Evolutionary conservation across 2,888 invertebrate genomes (phyloP).

Genomic region (Xanthia icteritia): DNA sequence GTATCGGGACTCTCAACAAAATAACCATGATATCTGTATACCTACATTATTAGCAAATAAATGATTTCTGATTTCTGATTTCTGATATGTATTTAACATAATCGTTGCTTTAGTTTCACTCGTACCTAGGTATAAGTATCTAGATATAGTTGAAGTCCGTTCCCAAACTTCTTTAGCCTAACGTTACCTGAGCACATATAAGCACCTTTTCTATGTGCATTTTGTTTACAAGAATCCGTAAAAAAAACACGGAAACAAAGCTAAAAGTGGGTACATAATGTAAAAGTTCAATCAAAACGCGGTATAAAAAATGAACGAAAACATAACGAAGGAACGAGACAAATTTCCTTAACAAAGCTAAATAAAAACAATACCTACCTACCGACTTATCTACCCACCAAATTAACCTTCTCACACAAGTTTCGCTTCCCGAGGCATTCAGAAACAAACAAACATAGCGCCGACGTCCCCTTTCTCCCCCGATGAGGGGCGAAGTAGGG

Average conservation of each 20-base stretch:
- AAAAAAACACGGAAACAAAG: conserved; percentile 31
- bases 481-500: conserved; percentile 64
- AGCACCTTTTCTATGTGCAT: background rate
- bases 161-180: no score
- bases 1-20: no score
- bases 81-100: no score
- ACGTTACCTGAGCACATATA: background rate
- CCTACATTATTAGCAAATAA: no score
- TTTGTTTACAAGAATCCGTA: conserved; percentile 35
- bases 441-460: conserved; percentile 74
- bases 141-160: no score
- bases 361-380: conserved; percentile 70
- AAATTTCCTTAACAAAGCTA: conserved; percentile 63
- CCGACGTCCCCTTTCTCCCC: conserved; percentile 64
- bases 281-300: conserved; percentile 49
- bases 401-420: conserved; percentile 75
- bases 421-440: conserved; percentile 72
- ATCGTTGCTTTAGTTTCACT: no score
- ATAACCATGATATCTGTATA: no score
- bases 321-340: conserved; percentile 51
- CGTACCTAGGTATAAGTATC: no score
- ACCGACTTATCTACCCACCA: conserved; percentile 74
- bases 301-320: conserved; percentile 60
- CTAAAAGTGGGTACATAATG: conserved; percentile 47
- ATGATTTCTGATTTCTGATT: no score